These are phyloP conservation scores for Acomys russatus DNA, from an alignment of 2,797 vertebrate species.

Conservation along the genomic window DNA sequence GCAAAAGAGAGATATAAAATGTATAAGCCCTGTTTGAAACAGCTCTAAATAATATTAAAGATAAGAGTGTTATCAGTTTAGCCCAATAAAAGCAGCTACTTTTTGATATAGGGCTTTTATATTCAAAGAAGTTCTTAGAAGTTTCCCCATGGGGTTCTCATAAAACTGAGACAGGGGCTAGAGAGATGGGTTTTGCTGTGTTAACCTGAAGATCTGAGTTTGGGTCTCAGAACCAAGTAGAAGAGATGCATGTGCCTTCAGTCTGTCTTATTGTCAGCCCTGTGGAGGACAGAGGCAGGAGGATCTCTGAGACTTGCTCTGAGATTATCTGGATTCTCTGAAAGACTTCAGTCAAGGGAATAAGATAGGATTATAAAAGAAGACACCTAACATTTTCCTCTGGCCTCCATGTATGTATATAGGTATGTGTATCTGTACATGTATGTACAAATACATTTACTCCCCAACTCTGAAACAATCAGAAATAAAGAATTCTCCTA, in stretches of 20 bases:
- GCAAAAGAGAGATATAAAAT: background rate
- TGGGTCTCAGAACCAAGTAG: background rate
- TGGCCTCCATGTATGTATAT: background rate
- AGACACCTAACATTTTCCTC: background rate
- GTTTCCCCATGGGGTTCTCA: background rate
- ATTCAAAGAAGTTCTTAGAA: background rate
- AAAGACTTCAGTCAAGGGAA: background rate
- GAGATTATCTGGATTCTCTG: background rate
- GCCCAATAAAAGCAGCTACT: background rate
- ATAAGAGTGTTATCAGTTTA: background rate
- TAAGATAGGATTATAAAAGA: background rate
- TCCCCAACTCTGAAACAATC: no score
- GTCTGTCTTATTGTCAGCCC: background rate
- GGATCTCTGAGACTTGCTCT: background rate
- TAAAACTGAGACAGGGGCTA: background rate
- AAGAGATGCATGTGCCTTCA: background rate
- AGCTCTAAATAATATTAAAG: background rate
- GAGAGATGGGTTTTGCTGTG: background rate
- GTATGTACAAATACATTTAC: background rate
- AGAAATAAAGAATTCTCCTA: background rate
- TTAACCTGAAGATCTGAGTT: background rate
- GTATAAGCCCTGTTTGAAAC: background rate
- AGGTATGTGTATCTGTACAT: background rate
- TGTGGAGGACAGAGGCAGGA: background rate
- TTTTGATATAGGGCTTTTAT: background rate